A percentile compares a stretch with the other conserved stretches of the same genome.
phyloP scores from a whole-genome alignment of 2,797 vertebrate species.

The Hafferia zeledoni region DNA sequence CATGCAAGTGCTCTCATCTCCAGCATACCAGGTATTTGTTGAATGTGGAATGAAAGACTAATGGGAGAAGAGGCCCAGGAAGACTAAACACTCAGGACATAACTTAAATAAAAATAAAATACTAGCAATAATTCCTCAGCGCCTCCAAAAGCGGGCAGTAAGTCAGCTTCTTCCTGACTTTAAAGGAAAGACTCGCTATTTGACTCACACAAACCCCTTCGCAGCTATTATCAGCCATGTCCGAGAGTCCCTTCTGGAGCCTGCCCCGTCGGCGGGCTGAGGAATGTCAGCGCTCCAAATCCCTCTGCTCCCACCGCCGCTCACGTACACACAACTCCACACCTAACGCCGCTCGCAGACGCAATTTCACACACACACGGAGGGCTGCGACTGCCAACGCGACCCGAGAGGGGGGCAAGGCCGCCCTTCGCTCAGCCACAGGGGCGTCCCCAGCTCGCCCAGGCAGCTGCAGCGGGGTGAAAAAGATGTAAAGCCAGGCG shows the following conservation, averaged over 20 bases:
- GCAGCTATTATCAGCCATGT: background rate
- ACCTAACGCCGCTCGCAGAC: background rate
- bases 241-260: background rate
- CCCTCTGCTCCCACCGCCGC: background rate
- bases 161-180: background rate
- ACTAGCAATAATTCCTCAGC: background rate
- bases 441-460: background rate
- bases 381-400: background rate
- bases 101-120: background rate
- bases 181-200: background rate
- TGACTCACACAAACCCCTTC: background rate
- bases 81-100: background rate
- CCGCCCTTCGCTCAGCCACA: background rate
- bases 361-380: background rate
- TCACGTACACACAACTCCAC: background rate
- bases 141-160: background rate
- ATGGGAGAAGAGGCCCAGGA: background rate
- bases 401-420: background rate
- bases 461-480: background rate
- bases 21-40: background rate
- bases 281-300: background rate
- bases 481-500: accelerated
- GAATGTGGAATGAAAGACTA: background rate
- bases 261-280: background rate
- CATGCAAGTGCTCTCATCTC: background rate